Evolutionary conservation across 35 echinoderm and acorn worm genomes (phyloP).

Genomic region (Amphiura filiformis): DNA sequence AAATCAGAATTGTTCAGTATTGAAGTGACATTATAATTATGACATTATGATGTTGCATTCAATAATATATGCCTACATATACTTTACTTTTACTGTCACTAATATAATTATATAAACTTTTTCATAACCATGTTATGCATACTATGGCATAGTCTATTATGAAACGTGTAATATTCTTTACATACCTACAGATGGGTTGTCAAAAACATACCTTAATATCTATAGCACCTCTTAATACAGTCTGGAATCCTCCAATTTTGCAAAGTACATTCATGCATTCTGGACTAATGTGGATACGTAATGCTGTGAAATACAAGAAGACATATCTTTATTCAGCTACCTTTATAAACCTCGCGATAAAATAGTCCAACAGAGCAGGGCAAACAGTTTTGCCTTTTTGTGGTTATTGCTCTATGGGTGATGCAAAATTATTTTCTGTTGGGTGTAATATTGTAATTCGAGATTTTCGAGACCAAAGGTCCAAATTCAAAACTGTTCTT

Average conservation of each 20-base stretch:
- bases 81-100: too few species aligned
- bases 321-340: neutral
- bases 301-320: neutral
- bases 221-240: neutral
- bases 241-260: constrained; percentile 12
- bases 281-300: constrained; percentile 26
- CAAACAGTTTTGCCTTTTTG: neutral
- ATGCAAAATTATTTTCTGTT: neutral
- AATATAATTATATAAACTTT: neutral
- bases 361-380: neutral
- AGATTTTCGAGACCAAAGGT: too few species aligned
- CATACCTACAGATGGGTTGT: neutral
- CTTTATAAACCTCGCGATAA: too few species aligned
- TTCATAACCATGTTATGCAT: neutral
- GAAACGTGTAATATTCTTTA: neutral
- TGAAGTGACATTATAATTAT: too few species aligned
- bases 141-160: neutral
- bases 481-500: too few species aligned
- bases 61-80: too few species aligned
- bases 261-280: neutral
- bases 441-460: too few species aligned
- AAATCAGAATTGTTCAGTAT: too few species aligned
- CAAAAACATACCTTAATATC: constrained; percentile 22
- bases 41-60: too few species aligned
- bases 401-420: neutral